Evolutionary conservation across 2,797 vertebrate species (phyloP).

Genomic region (Pangasius krempfi): DNA sequence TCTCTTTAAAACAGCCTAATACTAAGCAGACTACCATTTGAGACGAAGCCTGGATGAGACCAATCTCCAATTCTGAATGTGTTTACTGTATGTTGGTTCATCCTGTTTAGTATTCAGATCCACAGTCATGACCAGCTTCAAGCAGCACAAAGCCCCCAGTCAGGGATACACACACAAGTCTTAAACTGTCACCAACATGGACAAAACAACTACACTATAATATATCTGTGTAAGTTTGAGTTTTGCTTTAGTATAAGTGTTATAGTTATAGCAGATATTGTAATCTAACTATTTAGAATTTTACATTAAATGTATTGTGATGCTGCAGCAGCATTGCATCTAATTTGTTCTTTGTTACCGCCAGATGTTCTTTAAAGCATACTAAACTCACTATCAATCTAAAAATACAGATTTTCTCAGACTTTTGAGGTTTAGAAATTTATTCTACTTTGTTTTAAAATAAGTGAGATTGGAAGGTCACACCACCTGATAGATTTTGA

Average conservation of each 20-base stretch:
- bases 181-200: neutral
- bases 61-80: conserved; percentile 10
- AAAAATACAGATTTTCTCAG: neutral
- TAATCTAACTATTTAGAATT: too few species aligned
- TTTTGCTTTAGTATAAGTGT: neutral
- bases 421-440: neutral
- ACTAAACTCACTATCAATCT: neutral
- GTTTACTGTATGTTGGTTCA: neutral
- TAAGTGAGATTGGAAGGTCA: neutral
- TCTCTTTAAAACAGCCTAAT: neutral
- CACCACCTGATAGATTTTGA: neutral
- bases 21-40: neutral
- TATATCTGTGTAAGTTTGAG: neutral
- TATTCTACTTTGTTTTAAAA: neutral
- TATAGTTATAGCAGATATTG: neutral
- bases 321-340: neutral
- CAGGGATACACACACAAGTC: conserved; percentile 18
- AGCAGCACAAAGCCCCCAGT: conserved; percentile 20
- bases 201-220: neutral
- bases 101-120: conserved; percentile 34
- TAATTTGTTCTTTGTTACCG: neutral
- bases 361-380: neutral
- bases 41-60: neutral
- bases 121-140: conserved; percentile 4
- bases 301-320: neutral